Percentiles rank a stretch among this genome's conserved stretches.
Conservation (phyloP, 2,797 vertebrate species). For the Lophotriccus pileatus region DNA sequence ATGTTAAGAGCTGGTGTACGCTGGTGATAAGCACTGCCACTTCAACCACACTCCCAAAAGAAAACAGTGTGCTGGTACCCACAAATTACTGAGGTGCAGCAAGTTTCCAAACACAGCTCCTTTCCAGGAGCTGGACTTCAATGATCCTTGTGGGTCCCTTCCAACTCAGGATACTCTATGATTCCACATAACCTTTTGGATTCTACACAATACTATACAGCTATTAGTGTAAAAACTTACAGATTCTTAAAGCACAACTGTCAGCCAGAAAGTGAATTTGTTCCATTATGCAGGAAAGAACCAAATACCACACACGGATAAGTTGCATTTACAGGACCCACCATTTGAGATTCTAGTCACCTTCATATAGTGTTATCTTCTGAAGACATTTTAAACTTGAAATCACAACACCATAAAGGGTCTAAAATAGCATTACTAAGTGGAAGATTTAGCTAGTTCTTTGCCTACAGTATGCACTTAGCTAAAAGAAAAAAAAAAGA, state of each 20-base stretch:
- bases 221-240: background rate
- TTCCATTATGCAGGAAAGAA: background rate
- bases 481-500: background rate
- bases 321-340: background rate
- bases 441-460: background rate
- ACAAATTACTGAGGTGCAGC: background rate
- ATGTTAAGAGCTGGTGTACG: background rate
- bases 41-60: background rate
- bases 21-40: background rate
- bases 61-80: background rate
- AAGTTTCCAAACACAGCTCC: background rate
- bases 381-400: background rate
- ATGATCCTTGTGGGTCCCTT: background rate
- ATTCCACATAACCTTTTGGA: background rate
- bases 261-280: background rate
- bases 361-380: background rate
- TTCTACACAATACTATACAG: background rate
- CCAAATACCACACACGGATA: background rate
- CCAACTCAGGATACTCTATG: background rate
- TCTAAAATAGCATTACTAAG: background rate
- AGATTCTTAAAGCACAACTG: background rate
- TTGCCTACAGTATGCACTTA: background rate
- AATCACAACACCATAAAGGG: background rate
- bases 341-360: background rate
- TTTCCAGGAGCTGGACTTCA: background rate